Conservation (phyloP, 1,140 invertebrate genomes). For the Lepidurus apus region DNA sequence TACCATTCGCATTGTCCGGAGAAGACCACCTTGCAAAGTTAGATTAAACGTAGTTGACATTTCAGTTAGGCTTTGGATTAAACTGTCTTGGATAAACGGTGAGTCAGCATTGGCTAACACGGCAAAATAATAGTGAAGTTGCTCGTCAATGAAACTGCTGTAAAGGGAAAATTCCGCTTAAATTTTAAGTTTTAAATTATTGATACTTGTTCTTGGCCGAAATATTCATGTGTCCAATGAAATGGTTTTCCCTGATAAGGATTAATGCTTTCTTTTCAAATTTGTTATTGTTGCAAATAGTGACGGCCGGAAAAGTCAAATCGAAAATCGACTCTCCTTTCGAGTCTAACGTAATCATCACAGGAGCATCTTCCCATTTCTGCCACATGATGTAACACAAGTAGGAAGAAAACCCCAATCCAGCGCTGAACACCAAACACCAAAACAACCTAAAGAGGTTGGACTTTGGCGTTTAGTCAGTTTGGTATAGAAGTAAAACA, state of each 20-base stretch:
- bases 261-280: constrained; percentile 44
- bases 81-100: not conserved
- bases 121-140: not conserved
- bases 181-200: too few species aligned
- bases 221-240: too few species aligned
- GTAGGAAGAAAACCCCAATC: not conserved
- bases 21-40: not conserved
- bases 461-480: not conserved
- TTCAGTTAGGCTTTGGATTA: not conserved
- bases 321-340: constrained; percentile 63
- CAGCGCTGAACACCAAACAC: not conserved
- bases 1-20: not conserved
- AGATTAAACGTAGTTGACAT: not conserved
- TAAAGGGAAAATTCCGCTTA: too few species aligned
- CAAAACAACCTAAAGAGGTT: not conserved
- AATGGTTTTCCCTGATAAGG: too few species aligned
- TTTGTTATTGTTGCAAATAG: constrained; percentile 60
- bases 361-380: constrained; percentile 31
- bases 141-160: not conserved
- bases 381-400: constrained; percentile 28
- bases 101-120: not conserved
- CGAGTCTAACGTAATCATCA: constrained; percentile 50
- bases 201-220: too few species aligned
- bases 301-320: constrained; percentile 62
- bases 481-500: too few species aligned